phyloP scores from a whole-genome alignment of 2,888 invertebrate species.

The Drosophila colorata region DNA sequence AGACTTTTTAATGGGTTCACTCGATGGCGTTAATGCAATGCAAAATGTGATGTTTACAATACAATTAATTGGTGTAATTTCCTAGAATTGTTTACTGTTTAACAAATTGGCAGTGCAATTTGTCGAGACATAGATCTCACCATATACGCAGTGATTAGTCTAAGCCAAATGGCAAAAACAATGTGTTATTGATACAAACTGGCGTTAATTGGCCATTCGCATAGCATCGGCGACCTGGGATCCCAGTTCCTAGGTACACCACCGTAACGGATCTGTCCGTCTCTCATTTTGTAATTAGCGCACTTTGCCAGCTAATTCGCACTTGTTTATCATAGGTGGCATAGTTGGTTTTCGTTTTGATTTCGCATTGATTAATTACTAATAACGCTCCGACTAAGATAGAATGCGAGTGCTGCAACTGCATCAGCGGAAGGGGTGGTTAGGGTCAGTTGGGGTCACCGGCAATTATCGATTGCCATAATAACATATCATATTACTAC shows the following conservation, averaged over 20 bases:
- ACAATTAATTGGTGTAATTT: slow-evolving; percentile 43
- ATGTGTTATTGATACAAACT: slow-evolving; percentile 55
- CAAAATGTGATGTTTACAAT: slow-evolving; percentile 15
- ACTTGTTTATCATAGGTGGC: slow-evolving; percentile 46
- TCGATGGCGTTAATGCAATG: not conserved
- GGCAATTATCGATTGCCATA: slow-evolving; percentile 35
- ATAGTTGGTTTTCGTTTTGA: slow-evolving; percentile 10
- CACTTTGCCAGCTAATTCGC: slow-evolving; percentile 48
- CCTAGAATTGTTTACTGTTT: slow-evolving; percentile 43
- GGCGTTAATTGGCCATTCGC: slow-evolving; percentile 50
- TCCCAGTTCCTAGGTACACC: not conserved
- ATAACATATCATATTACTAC: not conserved
- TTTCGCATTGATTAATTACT: slow-evolving; percentile 50
- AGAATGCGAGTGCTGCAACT: slow-evolving; percentile 7
- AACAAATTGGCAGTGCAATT: slow-evolving; percentile 36
- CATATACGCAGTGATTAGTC: slow-evolving; percentile 37
- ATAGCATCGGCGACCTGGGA: not conserved
- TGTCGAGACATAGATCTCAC: slow-evolving; percentile 10
- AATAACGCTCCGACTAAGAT: slow-evolving; percentile 20
- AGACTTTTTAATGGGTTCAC: not conserved
- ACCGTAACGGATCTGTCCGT: slow-evolving; percentile 29
- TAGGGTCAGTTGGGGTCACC: slow-evolving; percentile 36
- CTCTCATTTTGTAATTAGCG: slow-evolving; percentile 37
- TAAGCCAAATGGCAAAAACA: slow-evolving; percentile 27
- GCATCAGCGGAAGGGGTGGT: slow-evolving; percentile 21